Percentiles rank a stretch among this genome's conserved stretches.
phyloP scores from a whole-genome alignment of 2,113 vertebrate genomes.

The Halichoeres trimaculatus region DNA sequence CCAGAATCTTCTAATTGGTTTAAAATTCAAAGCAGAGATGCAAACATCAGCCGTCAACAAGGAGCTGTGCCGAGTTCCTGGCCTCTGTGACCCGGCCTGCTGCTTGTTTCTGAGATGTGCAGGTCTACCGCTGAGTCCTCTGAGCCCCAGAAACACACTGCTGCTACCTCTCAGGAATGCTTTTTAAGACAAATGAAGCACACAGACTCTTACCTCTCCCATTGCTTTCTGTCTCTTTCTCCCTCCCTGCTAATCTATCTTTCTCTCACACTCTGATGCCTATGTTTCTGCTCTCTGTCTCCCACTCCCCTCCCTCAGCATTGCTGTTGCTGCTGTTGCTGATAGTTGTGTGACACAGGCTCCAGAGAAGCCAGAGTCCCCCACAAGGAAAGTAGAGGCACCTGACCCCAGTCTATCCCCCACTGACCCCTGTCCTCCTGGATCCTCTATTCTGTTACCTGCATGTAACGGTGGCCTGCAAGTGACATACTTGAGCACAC shows the following conservation, averaged over 20 bases:
- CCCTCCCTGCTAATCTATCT: conserved; percentile 66
- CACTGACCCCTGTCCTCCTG: conserved; percentile 69
- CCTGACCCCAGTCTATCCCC: conserved; percentile 74
- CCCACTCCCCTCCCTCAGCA: conserved; percentile 81
- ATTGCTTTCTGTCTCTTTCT: conserved; percentile 72
- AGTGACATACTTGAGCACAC: conserved; percentile 81
- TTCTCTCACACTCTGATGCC: conserved; percentile 68
- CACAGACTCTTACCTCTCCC: conserved; percentile 60
- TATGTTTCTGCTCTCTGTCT: conserved; percentile 79
- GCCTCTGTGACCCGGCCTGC: neutral
- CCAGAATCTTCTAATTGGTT: conserved; percentile 53
- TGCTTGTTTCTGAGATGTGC: neutral
- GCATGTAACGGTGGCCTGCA: conserved; percentile 81
- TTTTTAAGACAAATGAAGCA: conserved; percentile 73
- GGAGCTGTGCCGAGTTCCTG: conserved; percentile 21
- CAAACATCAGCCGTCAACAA: conserved; percentile 19
- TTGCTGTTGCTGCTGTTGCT: conserved; percentile 82
- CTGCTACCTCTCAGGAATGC: conserved; percentile 57
- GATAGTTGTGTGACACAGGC: conserved; percentile 85
- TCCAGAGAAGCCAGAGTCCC: conserved; percentile 84
- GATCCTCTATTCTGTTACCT: conserved; percentile 79
- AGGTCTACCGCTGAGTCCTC: conserved; percentile 12
- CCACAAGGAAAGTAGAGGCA: conserved; percentile 85
- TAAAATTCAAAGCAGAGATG: conserved; percentile 49
- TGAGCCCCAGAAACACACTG: conserved; percentile 36